A percentile compares a stretch with the other conserved stretches of the same genome.
phyloP scores from a whole-genome alignment of 2,888 invertebrate genomes.

The Lampropteryx suffumata region DNA sequence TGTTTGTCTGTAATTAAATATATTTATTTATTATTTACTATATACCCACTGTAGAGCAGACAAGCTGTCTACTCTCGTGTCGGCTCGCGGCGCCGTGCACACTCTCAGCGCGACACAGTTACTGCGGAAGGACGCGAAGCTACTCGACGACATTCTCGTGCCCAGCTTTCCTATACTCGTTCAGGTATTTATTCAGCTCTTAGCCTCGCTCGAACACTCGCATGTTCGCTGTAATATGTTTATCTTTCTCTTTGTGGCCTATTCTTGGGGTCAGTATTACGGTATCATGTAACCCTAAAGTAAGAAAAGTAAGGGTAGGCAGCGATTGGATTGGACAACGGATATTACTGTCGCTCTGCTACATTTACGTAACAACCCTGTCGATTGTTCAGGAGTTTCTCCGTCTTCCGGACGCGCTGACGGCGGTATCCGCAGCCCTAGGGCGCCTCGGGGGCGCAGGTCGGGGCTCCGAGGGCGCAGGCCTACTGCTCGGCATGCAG shows the following conservation, averaged over 20 bases:
- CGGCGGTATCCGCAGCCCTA: too few species aligned
- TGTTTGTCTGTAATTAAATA: too few species aligned
- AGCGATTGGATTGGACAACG: too few species aligned
- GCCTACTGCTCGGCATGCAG: conserved; percentile 85
- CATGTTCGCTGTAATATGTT: too few species aligned
- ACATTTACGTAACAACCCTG: too few species aligned
- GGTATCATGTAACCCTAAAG: too few species aligned
- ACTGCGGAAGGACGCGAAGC: conserved; percentile 89
- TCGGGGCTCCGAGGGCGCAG: conserved; percentile 72
- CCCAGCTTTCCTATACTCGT: conserved; percentile 85
- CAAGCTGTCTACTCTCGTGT: conserved; percentile 76
- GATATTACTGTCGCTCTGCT: too few species aligned
- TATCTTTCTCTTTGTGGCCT: too few species aligned
- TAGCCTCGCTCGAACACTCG: too few species aligned
- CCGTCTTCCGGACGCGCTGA: conserved; percentile 63
- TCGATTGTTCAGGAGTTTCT: conserved; percentile 84
- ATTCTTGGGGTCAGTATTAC: too few species aligned
- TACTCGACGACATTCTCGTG: conserved; percentile 76
- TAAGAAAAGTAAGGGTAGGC: too few species aligned
- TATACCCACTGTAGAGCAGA: conserved; percentile 50
- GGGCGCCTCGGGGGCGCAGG: conserved; percentile 65
- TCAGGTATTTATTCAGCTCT: conserved; percentile 61
- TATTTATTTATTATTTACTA: too few species aligned
- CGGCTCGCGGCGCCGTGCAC: conserved; percentile 85
- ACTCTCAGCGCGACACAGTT: conserved; percentile 85